Conservation (phyloP, 2,113 vertebrate genomes). For the Hyaena hyaena region DNA sequence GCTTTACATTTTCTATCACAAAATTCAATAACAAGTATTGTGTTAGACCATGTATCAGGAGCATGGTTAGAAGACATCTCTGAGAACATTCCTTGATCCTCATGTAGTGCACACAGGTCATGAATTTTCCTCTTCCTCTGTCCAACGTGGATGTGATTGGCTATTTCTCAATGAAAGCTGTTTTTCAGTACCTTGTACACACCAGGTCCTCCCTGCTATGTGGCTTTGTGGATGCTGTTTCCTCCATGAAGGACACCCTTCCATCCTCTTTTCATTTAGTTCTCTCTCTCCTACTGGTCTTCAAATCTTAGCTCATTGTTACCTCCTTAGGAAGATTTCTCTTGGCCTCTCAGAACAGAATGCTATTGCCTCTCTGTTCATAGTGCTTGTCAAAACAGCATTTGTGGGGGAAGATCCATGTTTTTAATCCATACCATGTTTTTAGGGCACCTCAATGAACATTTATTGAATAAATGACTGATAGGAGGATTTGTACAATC, state of each 20-base stretch:
- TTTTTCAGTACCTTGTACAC: neutral
- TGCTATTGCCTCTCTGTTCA: neutral
- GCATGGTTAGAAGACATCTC: neutral
- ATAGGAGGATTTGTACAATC: neutral
- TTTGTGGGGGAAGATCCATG: neutral
- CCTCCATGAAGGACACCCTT: neutral
- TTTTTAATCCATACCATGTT: neutral
- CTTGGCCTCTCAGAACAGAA: neutral
- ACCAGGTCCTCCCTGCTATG: neutral
- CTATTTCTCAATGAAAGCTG: neutral
- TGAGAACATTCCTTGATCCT: neutral
- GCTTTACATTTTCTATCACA: neutral
- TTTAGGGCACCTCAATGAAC: neutral
- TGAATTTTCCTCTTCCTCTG: neutral
- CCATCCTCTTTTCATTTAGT: neutral
- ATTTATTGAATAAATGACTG: neutral
- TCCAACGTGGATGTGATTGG: neutral
- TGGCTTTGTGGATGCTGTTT: neutral
- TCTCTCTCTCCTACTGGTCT: neutral
- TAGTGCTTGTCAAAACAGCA: neutral
- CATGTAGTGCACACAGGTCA: neutral
- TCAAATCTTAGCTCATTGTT: neutral
- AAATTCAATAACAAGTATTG: neutral
- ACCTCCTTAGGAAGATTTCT: neutral
- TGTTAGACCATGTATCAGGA: too few relatives aligned